These are phyloP conservation scores for Forficula auricularia DNA, from an alignment of 1,140 invertebrate genomes.

Conservation along the genomic window DNA sequence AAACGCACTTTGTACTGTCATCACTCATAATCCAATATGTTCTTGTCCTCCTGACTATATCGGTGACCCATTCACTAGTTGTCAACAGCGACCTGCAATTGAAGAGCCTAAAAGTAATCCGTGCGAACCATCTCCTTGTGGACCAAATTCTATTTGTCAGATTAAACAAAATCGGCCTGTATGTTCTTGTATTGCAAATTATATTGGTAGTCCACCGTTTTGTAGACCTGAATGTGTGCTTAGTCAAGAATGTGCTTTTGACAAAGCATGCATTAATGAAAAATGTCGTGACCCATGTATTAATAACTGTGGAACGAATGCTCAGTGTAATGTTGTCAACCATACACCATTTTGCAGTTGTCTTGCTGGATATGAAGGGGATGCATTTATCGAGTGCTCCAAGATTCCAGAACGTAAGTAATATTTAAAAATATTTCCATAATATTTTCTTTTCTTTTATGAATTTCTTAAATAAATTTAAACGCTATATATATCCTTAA, in stretches of 20 bases:
- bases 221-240: conserved; percentile 58
- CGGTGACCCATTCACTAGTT: conserved; percentile 65
- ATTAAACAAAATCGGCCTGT: conserved; percentile 56
- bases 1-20: conserved; percentile 50
- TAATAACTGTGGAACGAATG: conserved; percentile 56
- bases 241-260: conserved; percentile 51
- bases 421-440: background rate
- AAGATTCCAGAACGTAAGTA: conserved; percentile 26
- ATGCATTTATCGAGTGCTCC: conserved; percentile 62
- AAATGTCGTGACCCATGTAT: conserved; percentile 62
- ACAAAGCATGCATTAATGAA: conserved; percentile 61
- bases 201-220: conserved; percentile 50
- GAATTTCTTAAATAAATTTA: background rate
- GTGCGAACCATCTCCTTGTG: conserved; percentile 64
- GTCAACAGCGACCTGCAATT: conserved; percentile 25
- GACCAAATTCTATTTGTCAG: conserved; percentile 68
- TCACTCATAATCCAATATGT: conserved; percentile 70
- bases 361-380: conserved; percentile 52
- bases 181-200: conserved; percentile 58
- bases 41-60: conserved; percentile 50
- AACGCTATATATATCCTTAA: background rate
- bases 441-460: background rate
- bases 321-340: conserved; percentile 59
- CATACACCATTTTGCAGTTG: conserved; percentile 69
- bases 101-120: conserved; percentile 30